Evolutionary conservation across 2,113 vertebrate species (phyloP).

Genomic region (Ancistrus triradiatus): DNA sequence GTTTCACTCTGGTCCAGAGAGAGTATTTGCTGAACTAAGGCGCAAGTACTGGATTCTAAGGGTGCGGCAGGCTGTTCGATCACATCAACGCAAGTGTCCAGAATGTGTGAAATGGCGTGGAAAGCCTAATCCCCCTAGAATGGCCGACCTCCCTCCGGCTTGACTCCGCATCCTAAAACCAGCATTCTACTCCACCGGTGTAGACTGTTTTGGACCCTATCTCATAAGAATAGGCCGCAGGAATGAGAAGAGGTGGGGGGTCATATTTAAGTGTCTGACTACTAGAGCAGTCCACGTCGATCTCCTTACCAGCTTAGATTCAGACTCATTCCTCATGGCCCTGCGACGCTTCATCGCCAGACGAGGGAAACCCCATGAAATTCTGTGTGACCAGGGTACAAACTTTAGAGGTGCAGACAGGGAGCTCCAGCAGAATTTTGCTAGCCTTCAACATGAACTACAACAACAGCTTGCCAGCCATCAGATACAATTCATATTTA

Average conservation of each 20-base stretch:
- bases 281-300: conserved; percentile 19
- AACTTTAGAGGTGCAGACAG: conserved; percentile 10
- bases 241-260: conserved; percentile 27
- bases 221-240: conserved; percentile 3
- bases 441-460: no score
- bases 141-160: conserved; percentile 11
- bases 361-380: not conserved
- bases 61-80: conserved; percentile 8
- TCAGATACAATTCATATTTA: not conserved
- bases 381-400: conserved; percentile 8
- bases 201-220: conserved; percentile 27
- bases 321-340: conserved; percentile 20
- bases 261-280: conserved; percentile 27
- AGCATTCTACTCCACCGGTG: conserved; percentile 22
- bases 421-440: not conserved
- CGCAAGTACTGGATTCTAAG: conserved; percentile 21
- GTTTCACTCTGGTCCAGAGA: not conserved
- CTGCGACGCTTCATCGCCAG: conserved; percentile 6
- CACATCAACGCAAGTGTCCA: not conserved
- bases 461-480: not conserved
- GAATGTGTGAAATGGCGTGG: conserved; percentile 16
- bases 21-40: not conserved
- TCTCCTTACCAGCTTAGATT: conserved; percentile 16
- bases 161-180: not conserved
- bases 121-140: conserved; percentile 10